A percentile compares a stretch with the other conserved stretches of the same genome.
phyloP scores from a whole-genome alignment of 1,140 invertebrate species.

The Panagrolaimus sp. region DNA sequence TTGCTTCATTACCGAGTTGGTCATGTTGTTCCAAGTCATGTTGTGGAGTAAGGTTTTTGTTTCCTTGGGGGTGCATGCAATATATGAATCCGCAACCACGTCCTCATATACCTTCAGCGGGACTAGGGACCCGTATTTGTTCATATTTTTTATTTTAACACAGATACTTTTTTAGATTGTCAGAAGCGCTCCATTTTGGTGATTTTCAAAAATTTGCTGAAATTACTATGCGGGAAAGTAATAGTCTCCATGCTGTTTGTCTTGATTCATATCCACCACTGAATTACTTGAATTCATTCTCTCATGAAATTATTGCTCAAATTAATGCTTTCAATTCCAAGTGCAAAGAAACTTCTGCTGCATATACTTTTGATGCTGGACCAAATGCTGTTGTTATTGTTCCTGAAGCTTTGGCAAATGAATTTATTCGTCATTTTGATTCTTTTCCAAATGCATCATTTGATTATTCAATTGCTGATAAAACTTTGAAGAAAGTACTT shows the following conservation, averaged over 20 bases:
- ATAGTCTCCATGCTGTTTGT: constrained; percentile 91
- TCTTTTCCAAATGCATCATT: background rate
- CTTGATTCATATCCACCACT: constrained; percentile 85
- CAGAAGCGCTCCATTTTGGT: constrained; percentile 71
- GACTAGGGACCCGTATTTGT: no score
- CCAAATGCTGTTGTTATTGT: constrained; percentile 36
- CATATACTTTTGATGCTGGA: constrained; percentile 58
- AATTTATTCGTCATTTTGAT: background rate
- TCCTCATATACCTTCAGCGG: no score
- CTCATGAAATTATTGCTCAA: constrained; percentile 40
- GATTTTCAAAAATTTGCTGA: constrained; percentile 83
- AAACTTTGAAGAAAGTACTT: background rate
- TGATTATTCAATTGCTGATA: background rate
- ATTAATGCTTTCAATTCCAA: constrained; percentile 49
- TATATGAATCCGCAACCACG: no score
- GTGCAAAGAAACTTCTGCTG: constrained; percentile 19
- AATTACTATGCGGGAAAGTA: constrained; percentile 93
- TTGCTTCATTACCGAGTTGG: constrained; percentile 73
- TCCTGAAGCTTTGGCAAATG: background rate
- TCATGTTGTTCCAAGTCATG: constrained; percentile 69
- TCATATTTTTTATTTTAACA: no score
- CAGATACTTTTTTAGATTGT: no score
- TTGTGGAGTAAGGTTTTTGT: constrained; percentile 64
- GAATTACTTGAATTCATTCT: constrained; percentile 50
- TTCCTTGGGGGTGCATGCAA: no score